phyloP scores from a whole-genome alignment of 1,140 invertebrate genomes.

The Luehdorfia chinensis region DNA sequence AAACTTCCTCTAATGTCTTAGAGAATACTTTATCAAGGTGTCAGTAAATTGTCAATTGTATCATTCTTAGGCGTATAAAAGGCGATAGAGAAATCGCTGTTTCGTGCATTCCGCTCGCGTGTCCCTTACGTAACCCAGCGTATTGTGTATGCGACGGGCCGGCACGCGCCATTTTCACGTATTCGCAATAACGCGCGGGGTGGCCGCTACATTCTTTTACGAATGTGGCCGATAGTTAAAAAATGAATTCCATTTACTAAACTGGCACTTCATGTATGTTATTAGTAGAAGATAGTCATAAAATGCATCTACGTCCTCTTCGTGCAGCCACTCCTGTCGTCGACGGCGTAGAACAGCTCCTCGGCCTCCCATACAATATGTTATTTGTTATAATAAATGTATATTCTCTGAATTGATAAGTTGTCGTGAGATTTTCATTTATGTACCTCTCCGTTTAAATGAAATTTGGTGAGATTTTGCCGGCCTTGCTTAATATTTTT shows the following conservation, averaged over 20 bases:
- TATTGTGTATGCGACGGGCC: constrained; percentile 37
- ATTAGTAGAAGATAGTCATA: no score
- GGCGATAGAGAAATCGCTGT: constrained; percentile 47
- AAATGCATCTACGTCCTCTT: no score
- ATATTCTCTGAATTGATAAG: no score
- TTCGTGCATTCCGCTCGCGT: constrained; percentile 40
- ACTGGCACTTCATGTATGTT: constrained; percentile 4
- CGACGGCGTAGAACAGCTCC: no score
- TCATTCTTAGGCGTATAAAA: constrained; percentile 34
- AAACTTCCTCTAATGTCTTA: no score
- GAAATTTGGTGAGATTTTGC: no score
- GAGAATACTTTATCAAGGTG: no score
- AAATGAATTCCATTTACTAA: constrained; percentile 19
- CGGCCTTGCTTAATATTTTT: no score
- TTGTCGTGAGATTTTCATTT: no score
- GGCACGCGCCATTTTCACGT: constrained; percentile 38
- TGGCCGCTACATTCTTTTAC: constrained; percentile 42
- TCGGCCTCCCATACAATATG: no score
- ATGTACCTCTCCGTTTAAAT: not conserved
- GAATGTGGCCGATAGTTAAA: constrained; percentile 32
- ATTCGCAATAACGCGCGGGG: constrained; percentile 39
- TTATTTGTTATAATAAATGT: no score
- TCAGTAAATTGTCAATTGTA: constrained; percentile 38
- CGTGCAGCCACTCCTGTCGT: no score
- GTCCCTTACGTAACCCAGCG: constrained; percentile 37